These are phyloP conservation scores for Peromyscus leucopus DNA, from an alignment of 2,113 vertebrate genomes.

Conservation along the genomic window DNA sequence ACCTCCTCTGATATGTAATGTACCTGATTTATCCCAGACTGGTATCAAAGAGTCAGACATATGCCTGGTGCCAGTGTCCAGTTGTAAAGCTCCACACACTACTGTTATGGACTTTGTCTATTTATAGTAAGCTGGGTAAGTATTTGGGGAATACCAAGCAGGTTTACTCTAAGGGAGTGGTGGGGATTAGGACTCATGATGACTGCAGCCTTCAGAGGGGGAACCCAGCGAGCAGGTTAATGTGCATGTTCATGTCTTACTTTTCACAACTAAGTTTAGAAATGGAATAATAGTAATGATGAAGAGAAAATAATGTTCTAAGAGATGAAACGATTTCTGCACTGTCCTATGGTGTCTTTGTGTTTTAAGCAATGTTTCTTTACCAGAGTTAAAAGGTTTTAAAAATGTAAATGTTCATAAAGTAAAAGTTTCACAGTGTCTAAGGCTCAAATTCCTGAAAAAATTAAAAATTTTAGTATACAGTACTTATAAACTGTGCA, in stretches of 20 bases:
- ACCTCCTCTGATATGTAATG: not conserved
- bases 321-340: not conserved
- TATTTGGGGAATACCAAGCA: constrained; percentile 28
- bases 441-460: not conserved
- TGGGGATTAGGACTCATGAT: not conserved
- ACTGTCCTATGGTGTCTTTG: not conserved
- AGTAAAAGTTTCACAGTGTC: not conserved
- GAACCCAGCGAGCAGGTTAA: not conserved
- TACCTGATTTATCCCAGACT: not conserved
- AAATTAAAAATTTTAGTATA: too few species aligned
- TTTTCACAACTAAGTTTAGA: not conserved
- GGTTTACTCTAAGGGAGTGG: not conserved
- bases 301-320: not conserved
- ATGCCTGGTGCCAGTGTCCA: not conserved
- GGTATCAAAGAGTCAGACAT: not conserved
- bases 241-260: not conserved
- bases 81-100: not conserved
- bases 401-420: not conserved
- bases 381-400: not conserved
- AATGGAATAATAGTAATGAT: not conserved
- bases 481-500: not conserved
- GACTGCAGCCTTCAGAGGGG: not conserved
- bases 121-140: not conserved
- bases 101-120: not conserved
- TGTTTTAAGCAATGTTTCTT: not conserved